A percentile compares a stretch with the other conserved stretches of the same genome.
These are phyloP conservation scores for Ryuthela nishihirai DNA, from an alignment of 2,888 invertebrate genomes.

Conservation along the genomic window DNA sequence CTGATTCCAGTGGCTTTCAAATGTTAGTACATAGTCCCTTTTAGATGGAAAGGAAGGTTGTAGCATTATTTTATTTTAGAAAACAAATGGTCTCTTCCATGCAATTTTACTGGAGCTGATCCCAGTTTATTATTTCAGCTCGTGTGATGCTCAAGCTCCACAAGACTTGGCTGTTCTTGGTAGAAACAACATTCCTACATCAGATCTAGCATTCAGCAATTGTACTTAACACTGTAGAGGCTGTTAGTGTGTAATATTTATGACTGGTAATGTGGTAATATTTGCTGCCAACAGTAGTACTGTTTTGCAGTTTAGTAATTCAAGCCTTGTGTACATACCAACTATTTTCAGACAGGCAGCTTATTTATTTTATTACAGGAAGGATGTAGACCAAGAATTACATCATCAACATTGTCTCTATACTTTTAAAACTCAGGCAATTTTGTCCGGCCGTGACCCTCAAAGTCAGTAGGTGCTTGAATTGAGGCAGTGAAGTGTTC, in stretches of 20 bases:
- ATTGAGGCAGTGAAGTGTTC: too few species aligned
- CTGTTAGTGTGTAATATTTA: constrained; percentile 38
- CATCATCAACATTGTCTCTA: constrained; percentile 37
- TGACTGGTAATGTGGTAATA: constrained; percentile 33
- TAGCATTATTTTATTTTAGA: too few species aligned
- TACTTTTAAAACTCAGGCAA: constrained; percentile 37
- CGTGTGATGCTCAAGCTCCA: not conserved
- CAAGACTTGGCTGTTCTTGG: not conserved
- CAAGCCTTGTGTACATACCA: constrained; percentile 39
- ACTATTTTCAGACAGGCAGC: constrained; percentile 40
- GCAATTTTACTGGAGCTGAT: too few species aligned
- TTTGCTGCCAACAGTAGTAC: constrained; percentile 30
- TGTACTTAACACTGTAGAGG: constrained; percentile 38
- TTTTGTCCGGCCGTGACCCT: constrained; percentile 30
- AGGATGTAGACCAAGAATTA: constrained; percentile 38
- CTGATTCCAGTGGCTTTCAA: too few species aligned
- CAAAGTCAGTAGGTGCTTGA: constrained; percentile 31
- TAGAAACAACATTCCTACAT: constrained; percentile 35
- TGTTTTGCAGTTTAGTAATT: constrained; percentile 38
- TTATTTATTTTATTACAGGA: constrained; percentile 40
- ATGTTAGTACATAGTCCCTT: too few species aligned
- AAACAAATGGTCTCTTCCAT: too few species aligned
- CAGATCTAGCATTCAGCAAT: constrained; percentile 32
- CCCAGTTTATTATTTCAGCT: too few species aligned
- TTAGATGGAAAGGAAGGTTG: too few species aligned